A percentile compares a stretch with the other conserved stretches of the same genome.
Evolutionary conservation across 2,797 vertebrate species (phyloP).

Genomic region (Crenichthys baileyi): DNA sequence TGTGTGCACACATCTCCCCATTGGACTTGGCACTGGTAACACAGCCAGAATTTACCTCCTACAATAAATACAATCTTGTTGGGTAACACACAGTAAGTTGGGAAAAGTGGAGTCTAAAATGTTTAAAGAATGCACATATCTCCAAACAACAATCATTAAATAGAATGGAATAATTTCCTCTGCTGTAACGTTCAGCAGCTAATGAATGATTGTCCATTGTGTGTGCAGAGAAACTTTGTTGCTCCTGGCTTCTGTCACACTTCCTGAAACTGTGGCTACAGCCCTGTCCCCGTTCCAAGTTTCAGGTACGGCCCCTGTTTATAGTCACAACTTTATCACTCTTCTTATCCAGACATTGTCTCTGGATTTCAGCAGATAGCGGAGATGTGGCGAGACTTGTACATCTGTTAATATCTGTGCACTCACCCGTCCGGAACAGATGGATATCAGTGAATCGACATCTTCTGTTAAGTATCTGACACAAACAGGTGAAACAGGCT

Average conservation of each 20-base stretch:
- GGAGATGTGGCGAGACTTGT: conserved; percentile 62
- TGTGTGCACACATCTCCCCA: background rate
- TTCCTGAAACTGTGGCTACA: conserved; percentile 17
- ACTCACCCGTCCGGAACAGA: conserved; percentile 43
- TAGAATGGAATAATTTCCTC: background rate
- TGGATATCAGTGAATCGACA: conserved; percentile 55
- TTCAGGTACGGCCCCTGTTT: conserved; percentile 11
- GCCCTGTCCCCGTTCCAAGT: conserved; percentile 18
- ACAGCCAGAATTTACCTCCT: background rate
- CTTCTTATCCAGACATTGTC: conserved; percentile 45
- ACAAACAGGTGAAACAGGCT: conserved; percentile 47
- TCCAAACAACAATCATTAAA: background rate
- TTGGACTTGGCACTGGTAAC: background rate
- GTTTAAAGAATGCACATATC: conserved; percentile 2
- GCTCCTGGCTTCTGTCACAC: conserved; percentile 31
- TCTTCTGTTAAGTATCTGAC: conserved; percentile 56
- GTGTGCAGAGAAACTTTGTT: conserved; percentile 10
- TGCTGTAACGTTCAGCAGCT: background rate
- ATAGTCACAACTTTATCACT: conserved; percentile 46
- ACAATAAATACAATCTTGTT: background rate
- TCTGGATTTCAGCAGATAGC: conserved; percentile 51
- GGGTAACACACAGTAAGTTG: background rate
- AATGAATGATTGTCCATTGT: background rate
- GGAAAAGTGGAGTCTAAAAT: background rate
- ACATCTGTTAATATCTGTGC: conserved; percentile 52